Conservation (phyloP, 2,888 invertebrate genomes). For the Lycaena phlaeas region DNA sequence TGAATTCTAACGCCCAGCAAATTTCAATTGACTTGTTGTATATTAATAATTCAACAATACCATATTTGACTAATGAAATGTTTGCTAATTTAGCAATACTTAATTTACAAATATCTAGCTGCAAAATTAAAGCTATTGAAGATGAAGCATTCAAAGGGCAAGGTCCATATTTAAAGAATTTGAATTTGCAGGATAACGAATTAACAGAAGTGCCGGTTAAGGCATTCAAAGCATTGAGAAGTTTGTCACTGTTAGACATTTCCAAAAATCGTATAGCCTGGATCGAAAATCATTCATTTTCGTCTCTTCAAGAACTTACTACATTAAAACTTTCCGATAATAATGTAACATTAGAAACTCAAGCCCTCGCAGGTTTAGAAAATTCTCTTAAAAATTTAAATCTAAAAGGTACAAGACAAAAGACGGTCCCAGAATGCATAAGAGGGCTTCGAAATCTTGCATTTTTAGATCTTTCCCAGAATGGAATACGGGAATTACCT, state of each 20-base stretch:
- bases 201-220: slow-evolving; percentile 83
- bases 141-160: slow-evolving; percentile 87
- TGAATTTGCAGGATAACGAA: slow-evolving; percentile 89
- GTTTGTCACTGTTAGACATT: slow-evolving; percentile 85
- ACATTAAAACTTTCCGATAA: slow-evolving; percentile 91
- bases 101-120: slow-evolving; percentile 89
- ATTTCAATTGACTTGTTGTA: slow-evolving; percentile 87
- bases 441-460: slow-evolving; percentile 84
- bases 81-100: slow-evolving; percentile 81
- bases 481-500: slow-evolving; percentile 86
- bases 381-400: slow-evolving; percentile 89
- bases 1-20: slow-evolving; percentile 78
- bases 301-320: slow-evolving; percentile 79
- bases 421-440: slow-evolving; percentile 84
- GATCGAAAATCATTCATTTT: slow-evolving; percentile 84
- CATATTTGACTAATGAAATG: slow-evolving; percentile 76
- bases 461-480: slow-evolving; percentile 91
- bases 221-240: slow-evolving; percentile 78
- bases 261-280: slow-evolving; percentile 84
- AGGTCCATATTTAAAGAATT: slow-evolving; percentile 83
- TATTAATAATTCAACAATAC: slow-evolving; percentile 89
- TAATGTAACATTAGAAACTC: slow-evolving; percentile 80
- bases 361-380: slow-evolving; percentile 86
- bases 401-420: slow-evolving; percentile 88
- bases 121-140: slow-evolving; percentile 80